Evolutionary conservation across 2,113 vertebrate genomes (phyloP).

Genomic region (Paratilapia polleni): DNA sequence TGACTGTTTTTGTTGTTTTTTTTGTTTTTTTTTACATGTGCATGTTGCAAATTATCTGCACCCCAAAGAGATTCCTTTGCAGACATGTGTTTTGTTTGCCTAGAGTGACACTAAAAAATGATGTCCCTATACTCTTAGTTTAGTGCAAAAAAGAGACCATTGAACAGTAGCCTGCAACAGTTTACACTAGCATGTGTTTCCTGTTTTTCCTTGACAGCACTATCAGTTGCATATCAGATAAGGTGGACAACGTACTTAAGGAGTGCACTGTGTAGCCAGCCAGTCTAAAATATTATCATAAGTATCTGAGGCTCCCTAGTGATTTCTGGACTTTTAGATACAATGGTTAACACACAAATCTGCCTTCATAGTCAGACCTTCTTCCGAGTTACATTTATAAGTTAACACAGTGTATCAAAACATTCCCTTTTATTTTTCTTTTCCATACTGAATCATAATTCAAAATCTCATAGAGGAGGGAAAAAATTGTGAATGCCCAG

Average conservation of each 20-base stretch:
- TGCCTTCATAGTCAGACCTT: background rate
- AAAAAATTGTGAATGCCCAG: too few species aligned
- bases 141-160: background rate
- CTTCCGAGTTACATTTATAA: background rate
- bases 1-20: background rate
- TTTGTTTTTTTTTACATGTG: background rate
- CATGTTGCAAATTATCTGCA: background rate
- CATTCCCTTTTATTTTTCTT: background rate
- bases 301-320: background rate
- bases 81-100: background rate
- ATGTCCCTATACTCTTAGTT: background rate
- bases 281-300: background rate
- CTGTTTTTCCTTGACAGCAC: slow-evolving; percentile 24
- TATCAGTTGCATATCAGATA: slow-evolving; percentile 25
- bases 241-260: slow-evolving; percentile 19
- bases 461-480: background rate
- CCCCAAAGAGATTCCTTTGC: background rate
- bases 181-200: slow-evolving; percentile 4
- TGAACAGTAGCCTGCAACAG: background rate
- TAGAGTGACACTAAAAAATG: too few species aligned
- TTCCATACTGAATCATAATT: background rate
- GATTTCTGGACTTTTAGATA: background rate
- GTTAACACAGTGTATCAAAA: background rate
- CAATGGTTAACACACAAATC: background rate
- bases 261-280: background rate